phyloP scores from a whole-genome alignment of 1,140 invertebrate genomes.

The Drosophila yakuba region DNA sequence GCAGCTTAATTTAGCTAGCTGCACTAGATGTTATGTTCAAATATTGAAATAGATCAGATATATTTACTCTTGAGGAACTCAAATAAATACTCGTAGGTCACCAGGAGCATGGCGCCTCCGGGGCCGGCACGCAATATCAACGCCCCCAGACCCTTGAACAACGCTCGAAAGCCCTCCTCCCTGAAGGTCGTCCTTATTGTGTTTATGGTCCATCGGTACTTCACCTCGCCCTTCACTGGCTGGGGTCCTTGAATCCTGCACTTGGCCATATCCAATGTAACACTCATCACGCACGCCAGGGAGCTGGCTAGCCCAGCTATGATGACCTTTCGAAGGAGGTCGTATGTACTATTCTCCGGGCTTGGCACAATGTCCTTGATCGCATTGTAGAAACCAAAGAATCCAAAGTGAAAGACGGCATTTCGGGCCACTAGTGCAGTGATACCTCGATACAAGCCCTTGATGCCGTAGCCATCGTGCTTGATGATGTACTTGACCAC shows the following conservation, averaged over 20 bases:
- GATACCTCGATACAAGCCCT: constrained; percentile 93
- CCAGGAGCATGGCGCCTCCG: constrained; percentile 91
- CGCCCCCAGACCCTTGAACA: constrained; percentile 92
- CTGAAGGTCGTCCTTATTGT: constrained; percentile 91
- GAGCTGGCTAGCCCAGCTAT: constrained; percentile 94
- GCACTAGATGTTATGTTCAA: too few species aligned
- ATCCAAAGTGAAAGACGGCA: constrained; percentile 94
- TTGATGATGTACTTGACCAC: constrained; percentile 91
- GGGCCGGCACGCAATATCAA: constrained; percentile 8
- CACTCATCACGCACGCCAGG: constrained; percentile 92
- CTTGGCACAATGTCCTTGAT: constrained; percentile 90
- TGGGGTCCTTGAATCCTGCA: constrained; percentile 97
- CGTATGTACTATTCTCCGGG: constrained; percentile 87
- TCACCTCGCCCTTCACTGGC: constrained; percentile 89
- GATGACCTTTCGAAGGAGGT: constrained; percentile 89
- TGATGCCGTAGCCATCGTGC: constrained; percentile 89
- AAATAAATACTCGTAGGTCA: constrained; percentile 92
- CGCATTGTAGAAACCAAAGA: constrained; percentile 96
- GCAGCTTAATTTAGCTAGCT: too few species aligned
- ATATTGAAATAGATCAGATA: neutral
- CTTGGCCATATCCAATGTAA: constrained; percentile 97
- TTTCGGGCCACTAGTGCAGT: constrained; percentile 93
- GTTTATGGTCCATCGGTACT: constrained; percentile 91
- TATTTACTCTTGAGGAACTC: constrained; percentile 86
- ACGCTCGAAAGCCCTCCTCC: constrained; percentile 94